phyloP scores from a whole-genome alignment of 2,113 vertebrate genomes.

The Oncorhynchus mykiss region DNA sequence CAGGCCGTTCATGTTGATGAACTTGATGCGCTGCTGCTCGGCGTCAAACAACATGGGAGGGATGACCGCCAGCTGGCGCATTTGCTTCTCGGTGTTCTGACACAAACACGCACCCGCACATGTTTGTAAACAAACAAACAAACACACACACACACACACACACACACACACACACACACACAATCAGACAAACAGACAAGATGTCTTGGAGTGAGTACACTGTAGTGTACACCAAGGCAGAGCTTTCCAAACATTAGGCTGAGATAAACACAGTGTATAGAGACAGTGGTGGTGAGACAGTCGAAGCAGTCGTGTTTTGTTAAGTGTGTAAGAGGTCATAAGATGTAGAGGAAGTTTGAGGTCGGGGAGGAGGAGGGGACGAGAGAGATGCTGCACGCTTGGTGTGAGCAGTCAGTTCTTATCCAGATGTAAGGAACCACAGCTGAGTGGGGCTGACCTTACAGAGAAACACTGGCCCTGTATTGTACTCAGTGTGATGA shows the following conservation, averaged over 20 bases:
- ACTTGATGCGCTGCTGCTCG: constrained; percentile 93
- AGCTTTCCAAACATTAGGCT: not conserved
- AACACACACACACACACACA: constrained; percentile 2
- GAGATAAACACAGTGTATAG: not conserved
- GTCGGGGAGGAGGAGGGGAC: not conserved
- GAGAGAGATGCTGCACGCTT: constrained; percentile 5
- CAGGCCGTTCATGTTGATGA: constrained; percentile 98
- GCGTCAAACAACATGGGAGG: constrained; percentile 99
- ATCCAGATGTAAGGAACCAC: not conserved
- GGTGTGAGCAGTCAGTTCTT: not conserved
- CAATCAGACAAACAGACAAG: constrained; percentile 4
- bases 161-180: constrained; percentile 13
- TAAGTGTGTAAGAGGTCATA: constrained; percentile 27
- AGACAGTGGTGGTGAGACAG: not conserved
- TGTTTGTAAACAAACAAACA: constrained; percentile 7
- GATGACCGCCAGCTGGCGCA: constrained; percentile 97
- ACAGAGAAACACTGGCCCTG: not conserved
- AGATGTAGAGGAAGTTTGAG: constrained; percentile 9
- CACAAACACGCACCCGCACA: not conserved
- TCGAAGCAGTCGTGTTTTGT: constrained; percentile 21
- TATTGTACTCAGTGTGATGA: not conserved
- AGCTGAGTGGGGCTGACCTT: not conserved
- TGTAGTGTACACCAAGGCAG: not conserved
- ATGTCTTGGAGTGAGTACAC: not conserved
- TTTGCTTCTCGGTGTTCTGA: constrained; percentile 99